Evolutionary conservation across 2,113 vertebrate species (phyloP).

Genomic region (Trochalopteron elliotii): DNA sequence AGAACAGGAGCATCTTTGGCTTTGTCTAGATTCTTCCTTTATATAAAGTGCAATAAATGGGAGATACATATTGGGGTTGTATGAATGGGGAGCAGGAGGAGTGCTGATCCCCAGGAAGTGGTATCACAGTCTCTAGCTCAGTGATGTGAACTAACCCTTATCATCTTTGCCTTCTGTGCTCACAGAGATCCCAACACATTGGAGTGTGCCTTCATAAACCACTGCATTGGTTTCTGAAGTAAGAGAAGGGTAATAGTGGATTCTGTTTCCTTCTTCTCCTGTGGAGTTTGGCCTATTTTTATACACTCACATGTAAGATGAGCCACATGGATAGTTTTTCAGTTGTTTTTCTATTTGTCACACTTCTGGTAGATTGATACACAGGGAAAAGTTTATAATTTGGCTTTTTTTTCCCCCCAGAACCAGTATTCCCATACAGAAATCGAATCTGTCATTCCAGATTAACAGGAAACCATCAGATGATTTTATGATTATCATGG

Average conservation of each 20-base stretch:
- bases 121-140: too few species aligned
- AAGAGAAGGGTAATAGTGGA: neutral
- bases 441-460: neutral
- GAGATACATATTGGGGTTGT: neutral
- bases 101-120: accelerated
- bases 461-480: neutral
- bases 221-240: neutral
- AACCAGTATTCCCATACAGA: neutral
- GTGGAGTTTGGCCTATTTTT: neutral
- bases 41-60: neutral
- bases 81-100: neutral
- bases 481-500: neutral
- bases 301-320: neutral
- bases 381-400: neutral
- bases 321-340: neutral
- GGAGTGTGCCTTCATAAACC: neutral
- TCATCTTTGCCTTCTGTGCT: neutral
- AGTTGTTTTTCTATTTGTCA: neutral
- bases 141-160: accelerated
- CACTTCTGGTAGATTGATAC: neutral
- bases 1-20: accelerated
- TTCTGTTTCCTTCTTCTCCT: neutral
- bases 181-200: neutral
- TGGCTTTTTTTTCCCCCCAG: accelerated
- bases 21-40: neutral